Evolutionary conservation across 2,113 vertebrate genomes (phyloP).

Genomic region (Shinisaurus crocodilurus): DNA sequence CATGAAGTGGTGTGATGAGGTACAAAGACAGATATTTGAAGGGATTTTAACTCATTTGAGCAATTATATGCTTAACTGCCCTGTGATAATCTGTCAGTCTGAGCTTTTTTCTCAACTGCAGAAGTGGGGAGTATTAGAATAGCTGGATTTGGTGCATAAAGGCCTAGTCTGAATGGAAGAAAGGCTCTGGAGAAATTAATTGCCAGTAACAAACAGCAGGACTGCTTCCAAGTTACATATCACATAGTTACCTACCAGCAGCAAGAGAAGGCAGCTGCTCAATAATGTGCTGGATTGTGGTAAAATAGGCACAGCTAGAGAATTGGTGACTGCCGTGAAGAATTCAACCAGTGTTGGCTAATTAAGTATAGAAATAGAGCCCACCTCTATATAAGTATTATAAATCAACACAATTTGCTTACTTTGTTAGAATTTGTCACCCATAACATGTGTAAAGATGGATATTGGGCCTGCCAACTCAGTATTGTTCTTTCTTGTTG

Average conservation of each 20-base stretch:
- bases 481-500: not conserved
- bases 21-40: conserved; percentile 99
- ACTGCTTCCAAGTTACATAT: conserved; percentile 96
- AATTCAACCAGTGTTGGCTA: conserved; percentile 54
- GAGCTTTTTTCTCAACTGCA: conserved; percentile 87
- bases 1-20: conserved; percentile 99
- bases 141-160: conserved; percentile 99
- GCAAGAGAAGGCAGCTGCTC: conserved; percentile 78
- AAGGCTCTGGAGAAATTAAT: conserved; percentile 99
- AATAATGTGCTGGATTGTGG: conserved; percentile 68
- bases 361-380: conserved; percentile 25
- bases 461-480: not conserved
- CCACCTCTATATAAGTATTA: not conserved
- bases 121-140: conserved; percentile 94
- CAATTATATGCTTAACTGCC: conserved; percentile 89
- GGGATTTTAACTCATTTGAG: conserved; percentile 99
- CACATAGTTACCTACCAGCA: conserved; percentile 92
- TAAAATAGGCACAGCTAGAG: conserved; percentile 64
- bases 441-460: not conserved
- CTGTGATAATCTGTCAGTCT: conserved; percentile 98
- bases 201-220: conserved; percentile 99
- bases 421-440: not conserved
- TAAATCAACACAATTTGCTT: not conserved
- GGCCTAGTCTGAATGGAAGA: conserved; percentile 94
- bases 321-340: conserved; percentile 43